Evolutionary conservation across 2,797 vertebrate species (phyloP), one percentile per base, ranked within the genome.

Genomic region (Poeciliopsis paucimaculata): DNA sequence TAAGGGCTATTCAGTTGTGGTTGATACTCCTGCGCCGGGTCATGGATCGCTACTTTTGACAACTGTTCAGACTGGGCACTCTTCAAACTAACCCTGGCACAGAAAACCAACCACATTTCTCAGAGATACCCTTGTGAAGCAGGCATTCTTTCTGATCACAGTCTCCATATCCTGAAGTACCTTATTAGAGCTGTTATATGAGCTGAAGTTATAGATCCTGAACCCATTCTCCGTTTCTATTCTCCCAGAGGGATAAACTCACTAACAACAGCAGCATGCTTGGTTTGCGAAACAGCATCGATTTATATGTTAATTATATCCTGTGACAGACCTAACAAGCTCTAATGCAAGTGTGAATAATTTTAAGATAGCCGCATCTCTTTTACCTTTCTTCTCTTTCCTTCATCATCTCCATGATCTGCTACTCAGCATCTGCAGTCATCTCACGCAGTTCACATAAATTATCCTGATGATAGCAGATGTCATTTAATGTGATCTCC

Each of bases 401-500:
- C 80, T 71, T 77, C 49, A 57, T 82, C 77, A 60, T 57, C 83
- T 83, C 68, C 51, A 39, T 82, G 88, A 89, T 87, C 88, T 83
- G 87, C 8, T 73, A 81, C 64, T 77, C 41, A 4, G 76, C 86
- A 89, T 94, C 85, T 78, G 86, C 78, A 94, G 91, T 91, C 89
- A 51, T 5, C 84, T 94, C 90, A 90, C 86, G 79, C 72, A 77
- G 87, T 84, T 87, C 87, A 91, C 91, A 90, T 78, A 78, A 92
- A 92, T 93, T 87, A 93, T 89, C 86, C 92, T 85, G 93, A 94
- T 91, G 93, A 94, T 93, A 93, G 90, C 91, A 93, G 92, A 94
- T 94, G 94, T 92, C 90, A 90, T 94, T 96, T 95, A 94, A 93
- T 92, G 92, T 92, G 92, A 93, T 94, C 90, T 90, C 87, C 36